Evolutionary conservation across 1,140 invertebrate genomes (phyloP), one percentile per base, ranked within the genome.

Genomic region (Pristionchus pacificus): DNA sequence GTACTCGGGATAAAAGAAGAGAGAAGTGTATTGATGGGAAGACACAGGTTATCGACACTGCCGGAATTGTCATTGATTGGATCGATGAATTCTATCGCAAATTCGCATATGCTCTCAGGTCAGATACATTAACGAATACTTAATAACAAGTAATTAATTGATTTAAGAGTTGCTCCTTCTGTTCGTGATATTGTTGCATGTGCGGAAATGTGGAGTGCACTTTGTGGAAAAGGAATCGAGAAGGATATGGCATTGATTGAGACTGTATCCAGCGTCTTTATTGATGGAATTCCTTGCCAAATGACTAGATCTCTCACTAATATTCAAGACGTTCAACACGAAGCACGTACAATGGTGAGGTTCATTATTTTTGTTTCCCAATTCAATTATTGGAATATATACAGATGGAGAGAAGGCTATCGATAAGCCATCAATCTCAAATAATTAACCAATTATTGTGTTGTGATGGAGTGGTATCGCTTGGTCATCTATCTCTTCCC

Each of bases 171-270:
- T 73, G 81, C 83, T n/a, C 79, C 94, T 25, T 97, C 92, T 77
- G 91, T 97, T 60, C 88, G 96, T 80, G 96, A 98, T 84, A 88
- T 97, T 64, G 85, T 98, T 27, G 91, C 91, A 0, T 97, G 95
- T 93, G 90, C 94, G 0, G 86, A 91, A 74, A 19, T 76, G 58
- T 67, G 6, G 68, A 63, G 72, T 25, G 61, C 64, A 24, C 71
- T 84, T 58, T 67, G 65, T 79, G 19, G 15, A 91, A 92, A 63
- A 91, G 89, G 84, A 87, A 97, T 58, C 92, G 92, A 0, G 93
- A n/a, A n/a, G n/a, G n/a, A n/a, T n/a, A n/a, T n/a, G n/a, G n/a
- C n/a, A n/a, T n/a, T 97, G 75, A 85, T 97, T 1, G 95, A 98
- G 85, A 90, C 91, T 68, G 87, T 97, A 61, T 93, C 93, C 59